A percentile compares a stretch with the other conserved stretches of the same genome.
Conservation (phyloP, 2,888 invertebrate species). For the Physocephala rufipes region DNA sequence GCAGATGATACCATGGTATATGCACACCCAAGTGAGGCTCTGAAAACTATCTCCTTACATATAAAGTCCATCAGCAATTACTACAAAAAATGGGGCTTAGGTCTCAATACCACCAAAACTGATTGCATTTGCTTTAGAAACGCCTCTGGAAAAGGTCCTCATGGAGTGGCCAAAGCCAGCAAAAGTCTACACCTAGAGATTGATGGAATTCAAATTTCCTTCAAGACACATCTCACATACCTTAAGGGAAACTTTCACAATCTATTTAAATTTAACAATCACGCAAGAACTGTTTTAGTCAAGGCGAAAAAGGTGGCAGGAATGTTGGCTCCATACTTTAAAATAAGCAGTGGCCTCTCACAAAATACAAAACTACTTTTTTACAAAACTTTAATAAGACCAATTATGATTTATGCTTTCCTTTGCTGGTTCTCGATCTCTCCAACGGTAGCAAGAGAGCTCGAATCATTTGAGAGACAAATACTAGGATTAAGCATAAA, state of each 20-base stretch:
- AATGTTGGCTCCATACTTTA: slow-evolving; percentile 1
- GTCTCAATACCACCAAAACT: neutral
- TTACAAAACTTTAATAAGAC: slow-evolving; percentile 4
- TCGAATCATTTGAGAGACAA: neutral
- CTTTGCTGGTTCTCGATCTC: slow-evolving; percentile 2
- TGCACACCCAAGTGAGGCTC: neutral
- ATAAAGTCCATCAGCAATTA: neutral
- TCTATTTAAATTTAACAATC: neutral
- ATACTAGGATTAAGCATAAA: neutral
- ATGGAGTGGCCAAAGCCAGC: neutral
- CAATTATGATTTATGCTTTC: neutral
- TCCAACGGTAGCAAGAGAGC: neutral
- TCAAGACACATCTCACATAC: neutral
- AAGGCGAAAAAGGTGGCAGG: neutral
- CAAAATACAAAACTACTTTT: slow-evolving; percentile 12
- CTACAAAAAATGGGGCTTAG: neutral
- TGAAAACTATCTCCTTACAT: neutral
- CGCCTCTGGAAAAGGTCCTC: neutral
- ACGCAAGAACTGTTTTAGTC: neutral
- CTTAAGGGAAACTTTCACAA: neutral
- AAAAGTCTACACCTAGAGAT: neutral
- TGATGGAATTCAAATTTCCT: neutral
- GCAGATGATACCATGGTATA: neutral
- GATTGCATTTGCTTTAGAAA: neutral
- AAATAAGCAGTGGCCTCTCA: neutral